Evolutionary conservation across 2,797 vertebrate species (phyloP).

Genomic region (Peromyscus attwateri): DNA sequence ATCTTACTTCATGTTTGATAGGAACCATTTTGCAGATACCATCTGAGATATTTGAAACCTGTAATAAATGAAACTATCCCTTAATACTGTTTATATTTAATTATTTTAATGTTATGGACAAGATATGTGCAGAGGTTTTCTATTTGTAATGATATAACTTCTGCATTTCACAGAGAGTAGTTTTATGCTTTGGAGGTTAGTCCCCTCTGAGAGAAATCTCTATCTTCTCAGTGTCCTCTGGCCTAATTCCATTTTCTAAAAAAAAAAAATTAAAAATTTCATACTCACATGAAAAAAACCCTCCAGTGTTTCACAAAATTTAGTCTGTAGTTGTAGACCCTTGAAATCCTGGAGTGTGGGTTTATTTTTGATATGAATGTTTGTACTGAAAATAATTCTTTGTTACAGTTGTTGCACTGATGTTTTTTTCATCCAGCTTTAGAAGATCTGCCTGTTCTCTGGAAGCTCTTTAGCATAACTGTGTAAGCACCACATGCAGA

Average conservation of each 20-base stretch:
- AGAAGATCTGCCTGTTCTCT: not conserved
- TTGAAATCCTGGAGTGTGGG: not conserved
- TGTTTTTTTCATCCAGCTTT: not conserved
- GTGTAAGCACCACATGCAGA: not conserved
- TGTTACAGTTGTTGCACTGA: not conserved
- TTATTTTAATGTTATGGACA: not conserved
- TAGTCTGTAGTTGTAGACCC: not conserved
- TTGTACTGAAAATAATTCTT: not conserved
- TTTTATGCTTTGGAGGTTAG: not conserved
- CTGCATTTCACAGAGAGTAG: not conserved
- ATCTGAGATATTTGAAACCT: constrained; percentile 33
- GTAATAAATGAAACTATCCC: not conserved
- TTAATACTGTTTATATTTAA: constrained; percentile 33
- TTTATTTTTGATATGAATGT: not conserved
- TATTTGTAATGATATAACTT: not conserved
- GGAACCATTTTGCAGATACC: not conserved
- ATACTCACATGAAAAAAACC: not conserved
- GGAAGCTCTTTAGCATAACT: not conserved
- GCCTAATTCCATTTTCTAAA: not conserved
- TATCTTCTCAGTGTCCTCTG: not conserved
- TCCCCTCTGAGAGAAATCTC: not conserved
- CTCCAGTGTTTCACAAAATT: constrained; percentile 9
- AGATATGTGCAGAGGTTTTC: not conserved
- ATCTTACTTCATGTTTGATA: not conserved
- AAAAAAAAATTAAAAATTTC: not conserved